Conservation (phyloP, 2,113 vertebrate genomes). For the Ancistrus triradiatus region DNA sequence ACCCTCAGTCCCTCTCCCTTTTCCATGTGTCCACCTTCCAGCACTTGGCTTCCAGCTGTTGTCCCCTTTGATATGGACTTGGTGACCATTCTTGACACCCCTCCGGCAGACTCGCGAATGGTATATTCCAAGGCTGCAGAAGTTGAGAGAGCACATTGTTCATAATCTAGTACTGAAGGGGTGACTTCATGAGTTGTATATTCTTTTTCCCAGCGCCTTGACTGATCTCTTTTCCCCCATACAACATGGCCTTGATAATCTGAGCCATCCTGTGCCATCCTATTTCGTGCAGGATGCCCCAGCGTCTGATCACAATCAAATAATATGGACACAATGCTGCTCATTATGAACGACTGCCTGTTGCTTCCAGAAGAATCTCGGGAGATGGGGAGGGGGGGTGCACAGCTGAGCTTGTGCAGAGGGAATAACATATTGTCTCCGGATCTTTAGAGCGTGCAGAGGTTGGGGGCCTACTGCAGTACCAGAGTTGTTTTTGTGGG, state of each 20-base stretch:
- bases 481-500: background rate
- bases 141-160: slow-evolving; percentile 79
- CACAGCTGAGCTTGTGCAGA: slow-evolving; percentile 45
- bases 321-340: slow-evolving; percentile 71
- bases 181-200: slow-evolving; percentile 80
- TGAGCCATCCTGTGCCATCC: slow-evolving; percentile 58
- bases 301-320: slow-evolving; percentile 77
- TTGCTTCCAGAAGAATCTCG: slow-evolving; percentile 66
- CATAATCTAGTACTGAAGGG: slow-evolving; percentile 69
- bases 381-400: slow-evolving; percentile 58
- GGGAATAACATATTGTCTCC: slow-evolving; percentile 50
- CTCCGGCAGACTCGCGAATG: slow-evolving; percentile 58
- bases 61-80: slow-evolving; percentile 56
- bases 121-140: slow-evolving; percentile 67
- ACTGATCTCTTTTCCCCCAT: slow-evolving; percentile 45
- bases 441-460: slow-evolving; percentile 39
- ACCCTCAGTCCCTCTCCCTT: slow-evolving; percentile 42
- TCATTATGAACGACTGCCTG: slow-evolving; percentile 64
- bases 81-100: slow-evolving; percentile 49
- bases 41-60: slow-evolving; percentile 63
- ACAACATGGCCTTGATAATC: slow-evolving; percentile 44
- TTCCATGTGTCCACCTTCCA: slow-evolving; percentile 67
- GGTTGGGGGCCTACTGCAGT: background rate
- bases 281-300: slow-evolving; percentile 65
- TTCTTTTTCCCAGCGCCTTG: slow-evolving; percentile 49